These are phyloP conservation scores for Nothocercus julius DNA, from an alignment of 2,113 vertebrate species.

Conservation along the genomic window DNA sequence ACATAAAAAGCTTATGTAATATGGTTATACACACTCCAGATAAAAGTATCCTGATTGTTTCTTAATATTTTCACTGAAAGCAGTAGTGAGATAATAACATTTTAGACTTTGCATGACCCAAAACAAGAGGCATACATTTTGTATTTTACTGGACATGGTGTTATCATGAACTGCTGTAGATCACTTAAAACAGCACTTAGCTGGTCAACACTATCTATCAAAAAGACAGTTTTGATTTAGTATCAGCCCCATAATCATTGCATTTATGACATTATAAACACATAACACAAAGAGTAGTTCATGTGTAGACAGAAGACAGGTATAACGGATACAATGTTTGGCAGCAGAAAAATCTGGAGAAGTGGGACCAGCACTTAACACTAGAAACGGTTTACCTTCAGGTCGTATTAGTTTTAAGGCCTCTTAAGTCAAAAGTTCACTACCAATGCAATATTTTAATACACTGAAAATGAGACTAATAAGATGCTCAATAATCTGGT, in stretches of 20 bases:
- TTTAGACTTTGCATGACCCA: not conserved
- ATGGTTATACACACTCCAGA: not conserved
- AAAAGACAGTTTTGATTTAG: not conserved
- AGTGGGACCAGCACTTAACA: not conserved
- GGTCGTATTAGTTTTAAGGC: not conserved
- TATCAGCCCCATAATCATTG: not conserved
- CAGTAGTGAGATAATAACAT: not conserved
- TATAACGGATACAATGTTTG: not conserved
- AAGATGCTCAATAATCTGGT: not conserved
- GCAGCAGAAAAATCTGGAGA: not conserved
- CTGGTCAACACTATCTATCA: not conserved
- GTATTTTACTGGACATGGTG: not conserved
- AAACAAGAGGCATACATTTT: not conserved
- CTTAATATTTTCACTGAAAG: not conserved
- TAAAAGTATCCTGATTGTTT: not conserved
- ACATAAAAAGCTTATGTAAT: not conserved
- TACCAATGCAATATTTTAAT: not conserved
- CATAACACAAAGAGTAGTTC: not conserved
- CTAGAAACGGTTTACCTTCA: not conserved
- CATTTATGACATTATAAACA: not conserved
- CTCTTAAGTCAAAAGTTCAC: not conserved
- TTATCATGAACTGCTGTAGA: not conserved
- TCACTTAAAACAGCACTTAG: not conserved
- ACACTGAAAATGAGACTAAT: not conserved
- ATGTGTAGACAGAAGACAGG: not conserved